phyloP scores from a whole-genome alignment of 2,888 invertebrate genomes.

The Amiota communis region DNA sequence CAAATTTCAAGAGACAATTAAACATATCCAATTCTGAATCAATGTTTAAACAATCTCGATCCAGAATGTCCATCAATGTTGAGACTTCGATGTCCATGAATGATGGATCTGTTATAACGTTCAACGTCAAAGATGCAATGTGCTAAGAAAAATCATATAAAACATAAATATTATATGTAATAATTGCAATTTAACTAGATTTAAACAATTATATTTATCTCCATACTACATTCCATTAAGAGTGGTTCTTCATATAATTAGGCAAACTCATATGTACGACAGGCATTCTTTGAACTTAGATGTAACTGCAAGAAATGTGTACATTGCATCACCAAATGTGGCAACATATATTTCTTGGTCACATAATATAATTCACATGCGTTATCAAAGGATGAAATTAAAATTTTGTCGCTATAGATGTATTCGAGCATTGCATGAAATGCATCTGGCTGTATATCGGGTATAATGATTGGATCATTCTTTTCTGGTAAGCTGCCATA shows the following conservation, averaged over 20 bases:
- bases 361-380: constrained; percentile 91
- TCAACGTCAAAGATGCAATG: constrained; percentile 83
- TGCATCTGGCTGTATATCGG: constrained; percentile 89
- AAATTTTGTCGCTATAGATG: constrained; percentile 87
- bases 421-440: constrained; percentile 88
- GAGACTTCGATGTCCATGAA: constrained; percentile 85
- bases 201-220: constrained; percentile 73
- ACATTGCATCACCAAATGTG: constrained; percentile 86
- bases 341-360: constrained; percentile 91
- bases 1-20: constrained; percentile 81
- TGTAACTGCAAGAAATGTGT: constrained; percentile 85
- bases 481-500: constrained; percentile 88
- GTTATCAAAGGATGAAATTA: constrained; percentile 86
- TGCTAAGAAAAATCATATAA: constrained; percentile 71
- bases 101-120: constrained; percentile 82
- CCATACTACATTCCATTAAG: constrained; percentile 86
- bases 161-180: not conserved
- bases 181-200: too few species aligned
- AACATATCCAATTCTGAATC: constrained; percentile 86
- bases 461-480: constrained; percentile 83
- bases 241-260: constrained; percentile 87
- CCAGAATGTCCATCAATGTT: constrained; percentile 83
- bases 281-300: constrained; percentile 82
- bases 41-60: constrained; percentile 82
- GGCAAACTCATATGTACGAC: constrained; percentile 89